Base-by-base conservation (phyloP, 2,113 vertebrate species). In the Perca schrenkii region DNA sequence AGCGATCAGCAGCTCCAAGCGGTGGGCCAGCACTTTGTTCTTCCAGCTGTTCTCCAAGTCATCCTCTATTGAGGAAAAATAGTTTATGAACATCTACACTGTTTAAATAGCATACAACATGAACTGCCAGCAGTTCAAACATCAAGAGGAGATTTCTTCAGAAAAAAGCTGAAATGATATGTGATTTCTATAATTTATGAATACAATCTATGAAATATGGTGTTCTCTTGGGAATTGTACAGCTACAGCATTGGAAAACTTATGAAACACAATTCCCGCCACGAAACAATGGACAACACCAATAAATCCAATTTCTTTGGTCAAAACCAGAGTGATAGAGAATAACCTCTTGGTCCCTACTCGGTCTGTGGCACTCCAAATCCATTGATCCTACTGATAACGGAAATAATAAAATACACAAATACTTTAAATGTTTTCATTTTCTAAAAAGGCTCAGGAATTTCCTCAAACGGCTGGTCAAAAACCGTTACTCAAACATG, bases 1-100 rank as follows among this genome's bases (percentile, higher is more conserved):
- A 1, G 77, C 84, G 3, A 95, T 82, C 0, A 95, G 80, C 64
- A 94, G 75, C 79, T 93, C 90, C 14, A 89, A 50, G 28, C 91
- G 88, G 61, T 90, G 89, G 0, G 91, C 86, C 57, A 87, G 34
- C 54, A 95, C 52, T 10, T 85, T 73, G 28, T 54, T 66, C 73
- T 79, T 88, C 64, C 93, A 89, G 21, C 84, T 90, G 61, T 94
- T 93, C 3, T 86, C 85, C 72, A 84, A 2, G 68, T 92, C 91
- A 4, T 92, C 85, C 1, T 92, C 87, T 92, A 78, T 13, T 0
- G 43, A 72, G 1, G 63, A 8, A 68, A 60, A 36, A 3, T 1
- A 34, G 13, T 6, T 10, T 4, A 40, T 28, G 6, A 77, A 63
- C 8, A 78, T 53, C 53, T 25, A 47, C 5, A 13, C 7, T 21